Percentiles rank a stretch among this genome's conserved stretches.
These are phyloP conservation scores for Fringilla coelebs DNA, from an alignment of 2,797 vertebrate species.

Conservation along the genomic window DNA sequence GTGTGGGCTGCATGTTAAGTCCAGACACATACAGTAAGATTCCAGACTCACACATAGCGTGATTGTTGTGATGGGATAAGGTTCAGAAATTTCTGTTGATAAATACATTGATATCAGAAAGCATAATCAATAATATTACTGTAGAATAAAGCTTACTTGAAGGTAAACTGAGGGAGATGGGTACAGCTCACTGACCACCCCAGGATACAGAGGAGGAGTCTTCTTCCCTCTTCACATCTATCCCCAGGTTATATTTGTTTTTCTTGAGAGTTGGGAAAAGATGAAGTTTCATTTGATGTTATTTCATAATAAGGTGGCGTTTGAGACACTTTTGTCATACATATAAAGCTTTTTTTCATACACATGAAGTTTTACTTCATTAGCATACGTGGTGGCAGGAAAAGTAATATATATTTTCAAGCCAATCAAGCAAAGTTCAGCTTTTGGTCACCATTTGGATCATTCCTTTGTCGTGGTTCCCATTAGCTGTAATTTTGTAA, in stretches of 20 bases:
- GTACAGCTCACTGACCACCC: background rate
- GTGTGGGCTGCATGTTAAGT: fast-evolving
- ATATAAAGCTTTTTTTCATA: no score
- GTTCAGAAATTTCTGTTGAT: background rate
- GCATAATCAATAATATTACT: background rate
- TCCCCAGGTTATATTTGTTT: background rate
- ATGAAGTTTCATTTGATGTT: background rate
- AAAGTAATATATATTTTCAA: background rate
- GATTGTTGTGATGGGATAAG: background rate
- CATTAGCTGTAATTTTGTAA: background rate
- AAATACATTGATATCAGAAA: background rate
- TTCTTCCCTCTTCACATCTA: background rate
- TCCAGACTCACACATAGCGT: background rate
- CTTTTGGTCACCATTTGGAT: background rate
- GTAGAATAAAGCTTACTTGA: background rate
- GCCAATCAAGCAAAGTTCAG: background rate
- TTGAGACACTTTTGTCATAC: background rate
- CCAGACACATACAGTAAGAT: no score
- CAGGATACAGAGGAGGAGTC: background rate
- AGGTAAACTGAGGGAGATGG: background rate
- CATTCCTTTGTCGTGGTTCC: background rate
- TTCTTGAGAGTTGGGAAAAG: background rate
- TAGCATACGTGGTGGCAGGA: background rate
- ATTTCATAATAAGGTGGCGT: background rate
- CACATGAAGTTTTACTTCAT: background rate